These are phyloP conservation scores for Protophormia terraenovae DNA, from an alignment of 2,888 invertebrate genomes.

Conservation along the genomic window DNA sequence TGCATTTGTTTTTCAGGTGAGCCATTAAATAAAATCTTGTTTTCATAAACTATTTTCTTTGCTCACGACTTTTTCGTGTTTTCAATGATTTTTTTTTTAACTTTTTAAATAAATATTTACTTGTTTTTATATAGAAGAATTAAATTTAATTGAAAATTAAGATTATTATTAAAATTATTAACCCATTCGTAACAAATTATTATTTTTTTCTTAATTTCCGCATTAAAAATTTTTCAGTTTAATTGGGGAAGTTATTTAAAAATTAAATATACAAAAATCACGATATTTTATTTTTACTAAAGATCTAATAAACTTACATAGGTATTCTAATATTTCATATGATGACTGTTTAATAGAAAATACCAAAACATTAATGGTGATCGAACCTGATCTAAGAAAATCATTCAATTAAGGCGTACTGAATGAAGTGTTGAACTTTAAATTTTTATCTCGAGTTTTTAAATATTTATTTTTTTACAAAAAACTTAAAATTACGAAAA, in stretches of 20 bases:
- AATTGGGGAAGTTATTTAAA: neutral
- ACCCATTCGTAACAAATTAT: neutral
- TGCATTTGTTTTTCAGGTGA: conserved; percentile 83
- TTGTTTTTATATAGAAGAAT: neutral
- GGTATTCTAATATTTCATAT: no score
- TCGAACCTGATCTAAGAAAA: no score
- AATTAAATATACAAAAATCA: no score
- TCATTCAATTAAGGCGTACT: no score
- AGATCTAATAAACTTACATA: no score
- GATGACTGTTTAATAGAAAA: no score
- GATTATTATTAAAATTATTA: neutral
- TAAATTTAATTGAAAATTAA: neutral
- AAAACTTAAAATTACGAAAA: no score
- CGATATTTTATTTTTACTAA: no score
- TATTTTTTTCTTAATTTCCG: neutral
- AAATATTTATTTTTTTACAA: no score
- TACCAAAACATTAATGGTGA: no score
- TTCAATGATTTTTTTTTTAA: neutral
- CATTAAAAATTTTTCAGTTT: neutral
- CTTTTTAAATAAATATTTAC: neutral
- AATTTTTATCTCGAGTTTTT: no score
- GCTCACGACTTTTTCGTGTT: conserved; percentile 38
- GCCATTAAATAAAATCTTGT: conserved; percentile 59
- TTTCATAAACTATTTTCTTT: conserved; percentile 23
- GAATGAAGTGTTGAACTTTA: no score